These are phyloP conservation scores for Anabas testudineus DNA, from an alignment of 2,797 vertebrate genomes.

Conservation along the genomic window DNA sequence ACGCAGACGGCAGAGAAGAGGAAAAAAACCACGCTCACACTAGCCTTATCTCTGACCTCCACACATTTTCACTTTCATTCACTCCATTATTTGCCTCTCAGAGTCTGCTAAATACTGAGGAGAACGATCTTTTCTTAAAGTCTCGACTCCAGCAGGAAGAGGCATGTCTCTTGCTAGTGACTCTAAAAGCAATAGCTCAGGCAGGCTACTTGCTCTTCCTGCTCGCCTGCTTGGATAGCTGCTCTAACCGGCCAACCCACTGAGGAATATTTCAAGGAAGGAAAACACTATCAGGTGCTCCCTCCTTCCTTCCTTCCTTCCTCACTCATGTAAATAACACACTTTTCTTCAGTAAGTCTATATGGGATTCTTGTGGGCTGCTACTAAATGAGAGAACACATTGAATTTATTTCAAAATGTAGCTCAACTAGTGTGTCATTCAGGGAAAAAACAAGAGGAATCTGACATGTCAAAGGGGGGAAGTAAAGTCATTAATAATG, in stretches of 20 bases:
- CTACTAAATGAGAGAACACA: conserved; percentile 3
- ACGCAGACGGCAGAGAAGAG: conserved; percentile 29
- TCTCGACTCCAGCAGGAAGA: conserved; percentile 61
- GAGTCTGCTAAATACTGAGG: conserved; percentile 49
- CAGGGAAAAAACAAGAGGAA: conserved; percentile 2
- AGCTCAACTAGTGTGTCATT: conserved; percentile 12
- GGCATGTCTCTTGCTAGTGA: conserved; percentile 51
- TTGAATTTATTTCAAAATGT: conserved; percentile 14
- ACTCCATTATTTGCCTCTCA: conserved; percentile 51
- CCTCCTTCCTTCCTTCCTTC: conserved; percentile 80
- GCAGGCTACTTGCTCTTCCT: conserved; percentile 67
- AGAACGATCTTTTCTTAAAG: conserved; percentile 68
- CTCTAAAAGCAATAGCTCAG: conserved; percentile 55
- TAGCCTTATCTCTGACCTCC: conserved; percentile 57
- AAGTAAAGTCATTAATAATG: conserved; percentile 45
- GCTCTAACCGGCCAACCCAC: conserved; percentile 69
- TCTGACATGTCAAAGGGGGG: not conserved
- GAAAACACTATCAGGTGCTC: conserved; percentile 85
- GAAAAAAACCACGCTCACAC: conserved; percentile 32
- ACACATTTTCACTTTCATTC: conserved; percentile 49
- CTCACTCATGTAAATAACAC: conserved; percentile 83
- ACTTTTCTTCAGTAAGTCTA: conserved; percentile 20
- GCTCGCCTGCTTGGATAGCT: conserved; percentile 59
- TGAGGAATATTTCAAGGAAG: conserved; percentile 76
- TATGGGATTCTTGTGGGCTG: conserved; percentile 7